Conservation (phyloP, 2,113 vertebrate genomes). For the Pristiophorus japonicus region DNA sequence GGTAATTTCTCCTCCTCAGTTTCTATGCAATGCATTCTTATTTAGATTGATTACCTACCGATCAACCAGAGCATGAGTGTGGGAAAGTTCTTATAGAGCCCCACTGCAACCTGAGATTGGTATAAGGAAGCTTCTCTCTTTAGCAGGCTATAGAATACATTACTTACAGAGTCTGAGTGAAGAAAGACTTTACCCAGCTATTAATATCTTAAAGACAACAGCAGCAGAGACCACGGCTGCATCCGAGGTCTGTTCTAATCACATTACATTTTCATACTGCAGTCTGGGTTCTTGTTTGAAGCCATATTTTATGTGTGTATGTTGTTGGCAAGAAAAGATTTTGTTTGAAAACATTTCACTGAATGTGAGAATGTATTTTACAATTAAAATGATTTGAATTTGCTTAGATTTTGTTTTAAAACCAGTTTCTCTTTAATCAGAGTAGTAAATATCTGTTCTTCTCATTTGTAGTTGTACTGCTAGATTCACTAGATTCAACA, state of each 20-base stretch:
- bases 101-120: neutral
- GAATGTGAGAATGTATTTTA: neutral
- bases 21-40: neutral
- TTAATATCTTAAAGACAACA: neutral
- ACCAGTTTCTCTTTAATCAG: neutral
- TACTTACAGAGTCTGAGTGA: neutral
- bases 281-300: neutral
- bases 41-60: neutral
- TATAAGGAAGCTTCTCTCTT: neutral
- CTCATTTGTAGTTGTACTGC: conserved; percentile 61
- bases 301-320: neutral
- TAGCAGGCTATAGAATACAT: neutral
- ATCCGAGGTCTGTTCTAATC: neutral
- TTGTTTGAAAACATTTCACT: neutral
- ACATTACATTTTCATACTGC: neutral
- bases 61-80: neutral
- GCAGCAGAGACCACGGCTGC: neutral
- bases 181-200: neutral
- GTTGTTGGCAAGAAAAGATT: neutral
- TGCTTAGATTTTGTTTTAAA: neutral
- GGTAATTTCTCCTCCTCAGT: neutral
- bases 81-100: neutral
- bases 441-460: conserved; percentile 15
- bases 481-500: conserved; percentile 77
- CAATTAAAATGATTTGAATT: neutral